These are phyloP conservation scores for Toxotes lorentzi DNA, from an alignment of 2,797 vertebrate genomes.

Conservation along the genomic window DNA sequence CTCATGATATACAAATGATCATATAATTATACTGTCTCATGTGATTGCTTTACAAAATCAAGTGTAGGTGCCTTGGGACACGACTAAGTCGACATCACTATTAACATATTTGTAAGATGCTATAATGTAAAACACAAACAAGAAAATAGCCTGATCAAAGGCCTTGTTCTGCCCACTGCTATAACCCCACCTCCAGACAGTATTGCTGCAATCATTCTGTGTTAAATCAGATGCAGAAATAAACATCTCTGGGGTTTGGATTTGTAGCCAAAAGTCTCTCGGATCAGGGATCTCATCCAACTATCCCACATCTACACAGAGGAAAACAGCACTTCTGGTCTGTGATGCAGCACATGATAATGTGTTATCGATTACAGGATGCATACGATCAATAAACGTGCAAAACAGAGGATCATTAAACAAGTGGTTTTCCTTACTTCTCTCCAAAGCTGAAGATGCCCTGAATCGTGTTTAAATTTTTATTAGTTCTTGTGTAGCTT, in stretches of 20 bases:
- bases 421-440: not conserved
- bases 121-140: conserved; percentile 71
- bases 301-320: conserved; percentile 56
- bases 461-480: not conserved
- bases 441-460: not conserved
- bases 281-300: conserved; percentile 56
- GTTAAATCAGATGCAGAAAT: conserved; percentile 79
- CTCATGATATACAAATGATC: conserved; percentile 34
- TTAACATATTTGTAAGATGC: conserved; percentile 72
- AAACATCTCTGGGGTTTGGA: conserved; percentile 76
- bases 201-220: conserved; percentile 71
- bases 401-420: not conserved
- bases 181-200: conserved; percentile 73
- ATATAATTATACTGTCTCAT: conserved; percentile 33
- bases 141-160: conserved; percentile 72
- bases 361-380: conserved; percentile 33
- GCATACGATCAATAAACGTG: conserved; percentile 1
- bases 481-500: not conserved
- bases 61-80: conserved; percentile 52
- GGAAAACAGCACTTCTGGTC: conserved; percentile 38
- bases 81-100: conserved; percentile 35
- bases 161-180: conserved; percentile 59
- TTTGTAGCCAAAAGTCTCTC: conserved; percentile 65
- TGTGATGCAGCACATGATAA: conserved; percentile 29
- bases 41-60: conserved; percentile 48